Evolutionary conservation across 2,797 vertebrate species (phyloP).

Genomic region (Atherinosoma microstoma): DNA sequence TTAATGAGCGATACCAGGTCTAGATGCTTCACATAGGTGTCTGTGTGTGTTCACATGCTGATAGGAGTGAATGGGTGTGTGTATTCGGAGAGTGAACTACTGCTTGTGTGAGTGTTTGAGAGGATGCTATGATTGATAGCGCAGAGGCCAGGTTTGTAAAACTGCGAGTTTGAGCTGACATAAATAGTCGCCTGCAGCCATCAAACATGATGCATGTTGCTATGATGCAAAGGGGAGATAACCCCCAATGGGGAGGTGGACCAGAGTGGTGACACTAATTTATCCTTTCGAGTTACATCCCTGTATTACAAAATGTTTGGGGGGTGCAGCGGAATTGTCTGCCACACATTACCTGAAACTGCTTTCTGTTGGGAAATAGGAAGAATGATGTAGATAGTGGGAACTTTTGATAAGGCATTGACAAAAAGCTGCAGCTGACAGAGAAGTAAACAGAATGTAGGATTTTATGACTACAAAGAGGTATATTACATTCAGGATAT

Average conservation of each 20-base stretch:
- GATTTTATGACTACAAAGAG: constrained; percentile 24
- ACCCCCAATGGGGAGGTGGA: constrained; percentile 60
- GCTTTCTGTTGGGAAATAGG: constrained; percentile 13
- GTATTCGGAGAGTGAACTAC: background rate
- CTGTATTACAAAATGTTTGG: constrained; percentile 51
- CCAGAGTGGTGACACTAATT: constrained; percentile 70
- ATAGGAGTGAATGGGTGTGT: background rate
- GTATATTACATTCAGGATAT: constrained; percentile 13
- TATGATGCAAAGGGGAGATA: constrained; percentile 51
- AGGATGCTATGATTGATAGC: constrained; percentile 58
- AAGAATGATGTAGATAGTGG: constrained; percentile 13
- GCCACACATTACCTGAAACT: constrained; percentile 35
- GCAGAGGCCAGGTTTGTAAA: constrained; percentile 41
- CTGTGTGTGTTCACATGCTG: background rate
- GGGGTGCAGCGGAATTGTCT: constrained; percentile 47
- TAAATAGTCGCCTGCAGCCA: constrained; percentile 60
- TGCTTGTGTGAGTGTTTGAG: constrained; percentile 27
- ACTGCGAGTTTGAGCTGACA: constrained; percentile 53
- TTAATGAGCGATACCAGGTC: constrained; percentile 3
- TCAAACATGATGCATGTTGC: constrained; percentile 73
- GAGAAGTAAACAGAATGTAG: constrained; percentile 21
- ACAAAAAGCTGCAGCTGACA: constrained; percentile 30
- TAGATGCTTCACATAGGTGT: constrained; percentile 1
- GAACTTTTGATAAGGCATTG: constrained; percentile 39
- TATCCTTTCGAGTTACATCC: constrained; percentile 75